These are phyloP conservation scores for Erebia ligea DNA, from an alignment of 2,888 invertebrate species.

Conservation along the genomic window DNA sequence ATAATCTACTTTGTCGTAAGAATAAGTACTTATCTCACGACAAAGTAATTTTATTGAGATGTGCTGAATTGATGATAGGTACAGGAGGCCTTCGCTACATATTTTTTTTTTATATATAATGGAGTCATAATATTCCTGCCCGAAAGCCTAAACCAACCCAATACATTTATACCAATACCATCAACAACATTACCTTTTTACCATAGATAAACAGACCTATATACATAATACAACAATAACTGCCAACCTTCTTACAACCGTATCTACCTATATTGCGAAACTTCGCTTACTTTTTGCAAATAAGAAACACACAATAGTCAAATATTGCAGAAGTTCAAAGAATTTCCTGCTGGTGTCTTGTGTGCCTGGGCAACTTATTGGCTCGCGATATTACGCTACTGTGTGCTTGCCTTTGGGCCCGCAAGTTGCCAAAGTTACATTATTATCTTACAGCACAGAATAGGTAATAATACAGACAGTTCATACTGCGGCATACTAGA, in stretches of 20 bases:
- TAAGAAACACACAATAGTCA: constrained; percentile 5
- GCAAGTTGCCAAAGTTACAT: too few relatives aligned
- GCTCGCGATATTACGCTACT: background rate
- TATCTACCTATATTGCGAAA: constrained; percentile 1
- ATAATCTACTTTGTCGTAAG: background rate
- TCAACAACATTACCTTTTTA: constrained; percentile 34
- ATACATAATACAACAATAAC: constrained; percentile 36
- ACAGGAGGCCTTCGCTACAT: background rate
- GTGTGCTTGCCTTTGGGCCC: background rate
- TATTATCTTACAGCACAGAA: too few relatives aligned
- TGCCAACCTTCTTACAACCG: constrained; percentile 19
- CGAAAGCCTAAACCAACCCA: constrained; percentile 5
- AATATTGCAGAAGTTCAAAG: constrained; percentile 12
- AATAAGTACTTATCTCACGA: too few relatives aligned
- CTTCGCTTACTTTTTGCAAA: background rate
- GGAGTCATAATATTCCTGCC: constrained; percentile 14
- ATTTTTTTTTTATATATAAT: constrained; percentile 6
- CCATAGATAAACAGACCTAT: constrained; percentile 30
- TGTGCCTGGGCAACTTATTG: constrained; percentile 8
- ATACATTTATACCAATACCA: constrained; percentile 28
- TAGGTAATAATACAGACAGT: too few relatives aligned
- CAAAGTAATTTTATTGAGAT: constrained; percentile 5
- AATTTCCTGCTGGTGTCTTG: background rate
- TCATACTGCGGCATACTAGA: too few relatives aligned
- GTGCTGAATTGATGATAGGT: background rate